Base-by-base conservation (phyloP, 2,113 vertebrate genomes). In the Urocitellus parryii region DNA sequence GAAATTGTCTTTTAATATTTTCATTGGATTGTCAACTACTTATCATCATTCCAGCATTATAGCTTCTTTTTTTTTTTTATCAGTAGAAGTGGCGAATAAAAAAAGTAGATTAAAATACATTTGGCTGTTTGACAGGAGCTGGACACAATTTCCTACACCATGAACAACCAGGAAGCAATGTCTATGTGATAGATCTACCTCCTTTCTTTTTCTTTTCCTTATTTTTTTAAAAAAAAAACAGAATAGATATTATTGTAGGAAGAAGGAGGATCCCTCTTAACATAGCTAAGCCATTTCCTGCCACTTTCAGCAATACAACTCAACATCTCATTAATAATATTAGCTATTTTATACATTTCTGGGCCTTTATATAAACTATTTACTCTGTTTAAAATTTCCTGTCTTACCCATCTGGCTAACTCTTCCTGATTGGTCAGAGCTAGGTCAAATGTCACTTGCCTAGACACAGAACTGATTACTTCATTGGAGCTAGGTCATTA, bases 101-200 rank as follows among this genome's bases (percentile, higher is more conserved):
- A 93, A 88, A 65, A 34, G 65, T 76, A 94, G 79, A 95, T 93
- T 93, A 94, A 94, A 97, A 96, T 89, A 39, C 29, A 86, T 86
- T 73, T 18, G 20, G 45, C 63, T 95, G n/a, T 91, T 86, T 92
- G 65, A 85, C 7, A 48, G 79, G 65, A 1, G n/a, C 79, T 85
- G 48, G 79, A 63, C 24, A 92, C 48, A 88, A 78, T 92, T 92
- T 92, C 39, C 68, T 76, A 65, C 7, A 78, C 3, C 45, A 32
- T 34, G 37, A 88, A 67, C 82, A 32, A 61, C 16, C 67, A 42
- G 58, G 37, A 95, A 95, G 42, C 11, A 81, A 20, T 32, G 14
- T 72, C 82, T 89, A 65, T 76, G 27, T 92, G 29, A 91, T 58
- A 84, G 27, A 51, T 77, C 8, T 8, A 32, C 27, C 24, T 68